Evolutionary conservation across 2,113 vertebrate species (phyloP).

Genomic region (Lasiurus borealis): DNA sequence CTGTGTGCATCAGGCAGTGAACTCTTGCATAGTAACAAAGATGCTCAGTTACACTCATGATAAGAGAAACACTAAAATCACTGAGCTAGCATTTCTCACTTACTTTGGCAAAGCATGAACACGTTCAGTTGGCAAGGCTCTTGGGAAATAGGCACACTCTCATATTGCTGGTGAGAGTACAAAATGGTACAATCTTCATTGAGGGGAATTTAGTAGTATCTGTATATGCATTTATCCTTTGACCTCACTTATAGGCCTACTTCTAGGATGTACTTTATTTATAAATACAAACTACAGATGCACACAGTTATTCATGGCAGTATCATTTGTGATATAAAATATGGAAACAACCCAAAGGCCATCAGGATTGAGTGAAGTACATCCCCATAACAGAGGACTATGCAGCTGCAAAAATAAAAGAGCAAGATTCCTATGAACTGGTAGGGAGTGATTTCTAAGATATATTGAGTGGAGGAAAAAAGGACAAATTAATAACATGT

Average conservation of each 20-base stretch:
- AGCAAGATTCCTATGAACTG: neutral
- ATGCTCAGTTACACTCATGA: neutral
- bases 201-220: neutral
- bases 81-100: neutral
- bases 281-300: neutral
- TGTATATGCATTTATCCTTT: neutral
- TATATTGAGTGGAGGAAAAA: no score
- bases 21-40: neutral
- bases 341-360: neutral
- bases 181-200: neutral
- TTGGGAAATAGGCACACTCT: neutral
- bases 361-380: neutral
- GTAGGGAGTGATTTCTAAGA: neutral
- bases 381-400: neutral
- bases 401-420: neutral
- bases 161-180: neutral
- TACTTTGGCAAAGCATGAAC: neutral
- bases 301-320: neutral
- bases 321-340: neutral
- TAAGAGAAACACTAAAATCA: neutral
- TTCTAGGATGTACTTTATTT: neutral
- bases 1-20: neutral
- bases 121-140: neutral
- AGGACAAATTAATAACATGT: neutral
- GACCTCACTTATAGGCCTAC: neutral